Evolutionary conservation across 2,113 vertebrate species (phyloP), one percentile per base, ranked within the genome.

Genomic region (Chascanopsetta lugubris): DNA sequence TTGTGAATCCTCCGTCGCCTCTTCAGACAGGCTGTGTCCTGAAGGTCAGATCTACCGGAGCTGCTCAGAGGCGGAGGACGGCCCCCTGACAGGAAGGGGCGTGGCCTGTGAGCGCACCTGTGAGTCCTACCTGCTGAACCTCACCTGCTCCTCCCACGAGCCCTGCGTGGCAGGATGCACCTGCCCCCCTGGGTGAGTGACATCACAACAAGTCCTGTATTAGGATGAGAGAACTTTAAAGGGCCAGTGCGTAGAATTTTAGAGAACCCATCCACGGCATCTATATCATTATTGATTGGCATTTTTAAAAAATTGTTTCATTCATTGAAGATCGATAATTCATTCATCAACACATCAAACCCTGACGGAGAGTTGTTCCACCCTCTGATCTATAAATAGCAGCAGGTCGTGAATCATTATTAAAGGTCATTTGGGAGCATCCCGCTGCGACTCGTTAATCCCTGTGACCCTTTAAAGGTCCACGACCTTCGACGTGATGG

Each of bases 111-210:
- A 96, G 75, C 91, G 86, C 64, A 97, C 95, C 0, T 99, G 97
- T 72, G 96, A 97, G 72, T 95, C 97, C 32, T 93, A 94, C 79
- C 92, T 97, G 75, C 91, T 99, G 42, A 98, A 98, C 84, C 88
- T 98, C 75, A 95, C 95, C 45, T 80, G 94, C 61, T 89, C 95
- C 2, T 61, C 89, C 21, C 93, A 90, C 0, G 89, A 94, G 66
- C 94, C 95, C 20, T 99, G 97, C 47, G 87, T 97, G 49, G 92
- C 96, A 0, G 96, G 96, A 55, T 99, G 97, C 0, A 84, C 90
- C 58, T 99, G 97, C 75, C 95, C 96, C 1, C 77, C 63, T 0
- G 96, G 96, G 97, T 98, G 84, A 90, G 96, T 42, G 17, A 42
- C 38, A 17, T n/a, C 38, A n/a, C 17, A n/a, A 7, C 17, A 42